Base-by-base conservation (phyloP, 2,888 invertebrate species). In the Lapara coniferarum region DNA sequence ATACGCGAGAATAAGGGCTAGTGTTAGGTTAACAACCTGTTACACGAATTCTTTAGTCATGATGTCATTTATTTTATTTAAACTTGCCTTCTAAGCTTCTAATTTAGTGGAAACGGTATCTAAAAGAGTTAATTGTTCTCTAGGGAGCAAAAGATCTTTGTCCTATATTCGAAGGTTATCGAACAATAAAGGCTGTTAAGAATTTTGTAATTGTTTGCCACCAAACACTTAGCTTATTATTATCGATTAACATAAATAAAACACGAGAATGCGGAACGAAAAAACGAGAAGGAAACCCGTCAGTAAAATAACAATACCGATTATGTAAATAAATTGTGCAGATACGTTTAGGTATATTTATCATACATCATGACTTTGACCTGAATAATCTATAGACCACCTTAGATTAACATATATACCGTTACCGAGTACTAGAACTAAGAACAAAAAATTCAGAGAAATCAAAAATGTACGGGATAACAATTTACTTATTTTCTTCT, bases 1-100 rank as follows among this genome's bases (percentile, higher is more conserved):
- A 83, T 84, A 82, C 84, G 82, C 81, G 83, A 79, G 76, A 83
- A 78, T 81, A 84, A 85, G 85, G 85, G 81, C 85, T 83, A 84
- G 78, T 81, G 80, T 79, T 83, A 78, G 83, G 83, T 85, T 78
- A 85, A 86, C 80, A 85, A 84, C 85, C 83, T 82, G 80, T 75
- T 72, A 74, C 76, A 74, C 75, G 74, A 78, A 82, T 84, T 79
- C 75, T 77, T 74, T 70, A 67, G 72, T 73, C 76, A 72, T 85
- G 83, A 85, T 81, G 81, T 84, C 83, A 84, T 76, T 74, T 59
- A 51, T 63, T 68, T 68, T 57, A 68, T 63, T 69, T 13, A n/a
- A 66, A 25, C 52, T 59, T 19, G 14, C 25, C n/a, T 55, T n/a
- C 13, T 19, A 49, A 19, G 13, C 12, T 46, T 49, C 10, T 46